Base-by-base conservation (phyloP, 2,113 vertebrate genomes). In the Macroglossus sobrinus region DNA sequence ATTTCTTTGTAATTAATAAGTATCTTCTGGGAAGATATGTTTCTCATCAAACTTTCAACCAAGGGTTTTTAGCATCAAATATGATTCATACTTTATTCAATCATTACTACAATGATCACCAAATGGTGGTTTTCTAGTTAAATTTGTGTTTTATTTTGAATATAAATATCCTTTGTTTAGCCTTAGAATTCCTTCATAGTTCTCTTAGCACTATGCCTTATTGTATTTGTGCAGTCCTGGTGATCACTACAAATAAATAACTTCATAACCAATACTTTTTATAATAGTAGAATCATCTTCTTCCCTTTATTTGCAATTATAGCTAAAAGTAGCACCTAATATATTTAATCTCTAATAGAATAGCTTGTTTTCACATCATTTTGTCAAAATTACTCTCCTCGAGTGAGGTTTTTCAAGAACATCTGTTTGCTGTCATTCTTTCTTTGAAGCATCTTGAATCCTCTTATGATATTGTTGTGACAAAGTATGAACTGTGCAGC, bases 401-500 rank as follows among this genome's bases (percentile, higher is more conserved):
- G 40, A 95, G 35, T 71, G 33, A 88, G 18, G 24, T 22, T 91
- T 96, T 72, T 75, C 5, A 80, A 85, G 61, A 84, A 53, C 5
- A 50, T 89, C 79, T 94, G 0, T 91, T 90, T 96, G 55, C 69
- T 87, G 63, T 74, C 6, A 0, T 26, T 88, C 16, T 94, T 91
- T 96, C 64, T 94, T 47, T 75, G 78, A 91, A 89, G 15, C 75
- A 79, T 43, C 85, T 82, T 82, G 35, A 74, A 43, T 80, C 26
- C 24, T 71, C 66, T 74, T 68, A 79, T 89, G 38, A 69, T 8
- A n/a, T 18, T 86, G 45, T 90, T 63, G 38, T 71, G 84, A 94
- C 66, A 47, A 35, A 91, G 64, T 72, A 63, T 84, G 92, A 94
- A 53, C 84, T 89, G 21, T 94, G n/a, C 59, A 76, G 30, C 24